Evolutionary conservation across 2,888 invertebrate genomes (phyloP).

Genomic region (Netelia melanura): DNA sequence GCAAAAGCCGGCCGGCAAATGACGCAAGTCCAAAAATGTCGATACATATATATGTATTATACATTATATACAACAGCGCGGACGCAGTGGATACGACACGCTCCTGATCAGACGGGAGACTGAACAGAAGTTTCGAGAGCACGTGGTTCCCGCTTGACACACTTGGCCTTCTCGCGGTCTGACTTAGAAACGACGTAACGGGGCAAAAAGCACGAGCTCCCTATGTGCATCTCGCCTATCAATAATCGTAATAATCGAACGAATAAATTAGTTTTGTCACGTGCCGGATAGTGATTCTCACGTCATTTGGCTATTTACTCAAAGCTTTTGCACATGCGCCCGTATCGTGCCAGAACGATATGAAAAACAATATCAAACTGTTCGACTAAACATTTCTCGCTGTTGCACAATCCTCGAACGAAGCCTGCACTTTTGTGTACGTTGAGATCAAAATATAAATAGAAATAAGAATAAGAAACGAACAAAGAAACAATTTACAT

Average conservation of each 20-base stretch:
- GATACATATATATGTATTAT: not conserved
- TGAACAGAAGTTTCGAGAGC: constrained; percentile 28
- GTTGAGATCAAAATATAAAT: not conserved
- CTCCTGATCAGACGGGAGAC: not conserved
- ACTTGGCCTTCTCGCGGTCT: constrained; percentile 38
- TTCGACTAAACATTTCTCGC: constrained; percentile 18
- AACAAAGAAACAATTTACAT: not conserved
- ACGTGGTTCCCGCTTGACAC: constrained; percentile 22
- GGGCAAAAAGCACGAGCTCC: not conserved
- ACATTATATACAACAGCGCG: not conserved
- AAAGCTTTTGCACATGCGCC: constrained; percentile 37
- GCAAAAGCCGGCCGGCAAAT: not conserved
- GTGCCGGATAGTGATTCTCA: constrained; percentile 48
- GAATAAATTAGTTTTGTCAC: constrained; percentile 55
- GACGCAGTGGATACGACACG: constrained; percentile 2
- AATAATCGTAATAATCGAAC: not conserved
- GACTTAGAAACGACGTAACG: constrained; percentile 26
- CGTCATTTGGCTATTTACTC: constrained; percentile 43
- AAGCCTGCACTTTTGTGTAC: constrained; percentile 12
- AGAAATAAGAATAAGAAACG: not conserved
- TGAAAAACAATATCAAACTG: constrained; percentile 18
- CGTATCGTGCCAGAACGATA: constrained; percentile 16
- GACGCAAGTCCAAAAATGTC: not conserved
- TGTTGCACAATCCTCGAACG: constrained; percentile 22
- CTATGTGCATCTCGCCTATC: constrained; percentile 28